These are phyloP conservation scores for Proterorhinus semilunaris DNA, from an alignment of 2,113 vertebrate species.

Conservation along the genomic window DNA sequence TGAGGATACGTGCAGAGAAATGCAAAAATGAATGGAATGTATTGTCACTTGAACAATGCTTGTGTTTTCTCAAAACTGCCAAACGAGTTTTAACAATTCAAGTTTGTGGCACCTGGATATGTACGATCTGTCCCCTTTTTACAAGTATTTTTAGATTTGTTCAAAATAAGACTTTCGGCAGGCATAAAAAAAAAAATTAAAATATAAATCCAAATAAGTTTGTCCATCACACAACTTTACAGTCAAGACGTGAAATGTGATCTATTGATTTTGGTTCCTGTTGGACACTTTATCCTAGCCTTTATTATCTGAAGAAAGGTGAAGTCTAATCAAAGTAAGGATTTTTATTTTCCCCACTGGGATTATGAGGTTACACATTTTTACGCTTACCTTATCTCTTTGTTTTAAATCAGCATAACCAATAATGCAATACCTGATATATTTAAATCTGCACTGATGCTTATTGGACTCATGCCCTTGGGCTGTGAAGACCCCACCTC, in stretches of 20 bases:
- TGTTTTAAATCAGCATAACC: not conserved
- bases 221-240: conserved; percentile 28
- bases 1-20: conserved; percentile 29
- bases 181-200: not conserved
- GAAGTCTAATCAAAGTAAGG: conserved; percentile 63
- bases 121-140: not conserved
- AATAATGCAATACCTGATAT: not conserved
- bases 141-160: conserved; percentile 6
- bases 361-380: conserved; percentile 57
- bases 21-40: not conserved
- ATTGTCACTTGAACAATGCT: no score
- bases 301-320: conserved; percentile 65
- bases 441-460: conserved; percentile 8
- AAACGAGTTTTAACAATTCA: no score
- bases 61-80: no score
- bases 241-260: conserved; percentile 42
- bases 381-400: not conserved
- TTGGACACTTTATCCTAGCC: conserved; percentile 67
- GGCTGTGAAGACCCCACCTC: conserved; percentile 5
- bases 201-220: conserved; percentile 4
- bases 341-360: conserved; percentile 45
- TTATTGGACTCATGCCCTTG: conserved; percentile 7
- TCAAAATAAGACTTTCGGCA: not conserved
- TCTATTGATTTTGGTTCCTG: conserved; percentile 65
- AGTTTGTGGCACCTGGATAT: no score